phyloP scores from a whole-genome alignment of 2,888 invertebrate species.

The Chirona hameri region DNA sequence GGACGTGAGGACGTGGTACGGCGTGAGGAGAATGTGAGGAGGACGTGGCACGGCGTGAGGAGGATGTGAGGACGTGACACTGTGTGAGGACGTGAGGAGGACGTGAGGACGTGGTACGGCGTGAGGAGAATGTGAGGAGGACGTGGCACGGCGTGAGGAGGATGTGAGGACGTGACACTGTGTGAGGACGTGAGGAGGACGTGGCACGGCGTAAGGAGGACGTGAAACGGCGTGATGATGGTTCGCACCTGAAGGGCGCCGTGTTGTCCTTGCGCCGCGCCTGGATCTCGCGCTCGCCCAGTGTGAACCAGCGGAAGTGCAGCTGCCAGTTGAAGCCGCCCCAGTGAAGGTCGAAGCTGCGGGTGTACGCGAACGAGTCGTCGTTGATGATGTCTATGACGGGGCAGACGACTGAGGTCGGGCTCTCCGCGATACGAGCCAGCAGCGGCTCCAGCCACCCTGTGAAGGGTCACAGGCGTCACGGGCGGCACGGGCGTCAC shows the following conservation, averaged over 20 bases:
- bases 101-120: too few relatives aligned
- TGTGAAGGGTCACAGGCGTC: not conserved
- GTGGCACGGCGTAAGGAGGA: too few relatives aligned
- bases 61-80: too few relatives aligned
- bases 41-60: too few relatives aligned
- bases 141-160: too few relatives aligned
- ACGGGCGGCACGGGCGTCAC: not conserved
- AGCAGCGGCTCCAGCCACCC: conserved; percentile 77
- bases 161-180: too few relatives aligned
- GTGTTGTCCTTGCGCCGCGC: conserved; percentile 62
- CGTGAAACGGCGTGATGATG: too few relatives aligned
- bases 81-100: too few relatives aligned
- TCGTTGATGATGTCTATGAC: conserved; percentile 94
- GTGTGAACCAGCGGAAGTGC: conserved; percentile 82
- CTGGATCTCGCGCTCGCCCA: conserved; percentile 62
- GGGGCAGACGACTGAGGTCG: conserved; percentile 67
- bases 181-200: too few relatives aligned
- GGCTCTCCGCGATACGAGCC: conserved; percentile 60
- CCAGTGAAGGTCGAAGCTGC: conserved; percentile 93
- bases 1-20: too few relatives aligned
- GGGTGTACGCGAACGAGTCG: conserved; percentile 90
- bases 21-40: too few relatives aligned
- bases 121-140: too few relatives aligned
- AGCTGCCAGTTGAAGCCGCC: conserved; percentile 98
- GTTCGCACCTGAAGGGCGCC: conserved; percentile 54